Conservation (phyloP, 2,888 invertebrate species). For the Diarsia rubi region DNA sequence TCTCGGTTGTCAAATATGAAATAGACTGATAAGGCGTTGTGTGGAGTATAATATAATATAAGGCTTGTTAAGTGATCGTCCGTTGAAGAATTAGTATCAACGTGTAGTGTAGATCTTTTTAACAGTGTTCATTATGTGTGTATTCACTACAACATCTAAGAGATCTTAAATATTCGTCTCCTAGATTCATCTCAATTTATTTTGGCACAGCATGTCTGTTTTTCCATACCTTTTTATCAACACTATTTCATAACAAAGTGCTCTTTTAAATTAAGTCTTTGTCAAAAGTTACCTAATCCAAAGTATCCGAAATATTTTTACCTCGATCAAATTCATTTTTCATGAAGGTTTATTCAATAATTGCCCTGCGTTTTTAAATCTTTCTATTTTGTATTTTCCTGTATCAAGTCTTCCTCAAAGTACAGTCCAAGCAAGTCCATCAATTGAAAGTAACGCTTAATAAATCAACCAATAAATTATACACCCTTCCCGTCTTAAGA, state of each 20-base stretch:
- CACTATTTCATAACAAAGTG: too few relatives aligned
- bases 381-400: background rate
- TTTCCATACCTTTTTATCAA: too few relatives aligned
- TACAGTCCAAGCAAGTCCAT: background rate
- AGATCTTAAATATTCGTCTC: background rate
- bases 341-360: background rate
- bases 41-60: constrained; percentile 26
- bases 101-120: background rate
- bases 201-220: too few relatives aligned
- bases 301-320: background rate
- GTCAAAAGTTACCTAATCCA: background rate
- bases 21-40: constrained; percentile 77
- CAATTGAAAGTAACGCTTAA: background rate
- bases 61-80: constrained; percentile 14
- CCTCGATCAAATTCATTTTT: background rate
- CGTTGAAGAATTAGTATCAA: constrained; percentile 2
- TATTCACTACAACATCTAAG: background rate
- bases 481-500: constrained; percentile 7
- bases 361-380: background rate
- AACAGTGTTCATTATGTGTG: background rate
- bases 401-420: background rate
- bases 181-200: too few relatives aligned
- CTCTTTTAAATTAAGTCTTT: background rate
- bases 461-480: constrained; percentile 16
- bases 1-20: constrained; percentile 83